These are phyloP conservation scores for Gallinago media DNA, from an alignment of 2,113 vertebrate species.

Conservation along the genomic window DNA sequence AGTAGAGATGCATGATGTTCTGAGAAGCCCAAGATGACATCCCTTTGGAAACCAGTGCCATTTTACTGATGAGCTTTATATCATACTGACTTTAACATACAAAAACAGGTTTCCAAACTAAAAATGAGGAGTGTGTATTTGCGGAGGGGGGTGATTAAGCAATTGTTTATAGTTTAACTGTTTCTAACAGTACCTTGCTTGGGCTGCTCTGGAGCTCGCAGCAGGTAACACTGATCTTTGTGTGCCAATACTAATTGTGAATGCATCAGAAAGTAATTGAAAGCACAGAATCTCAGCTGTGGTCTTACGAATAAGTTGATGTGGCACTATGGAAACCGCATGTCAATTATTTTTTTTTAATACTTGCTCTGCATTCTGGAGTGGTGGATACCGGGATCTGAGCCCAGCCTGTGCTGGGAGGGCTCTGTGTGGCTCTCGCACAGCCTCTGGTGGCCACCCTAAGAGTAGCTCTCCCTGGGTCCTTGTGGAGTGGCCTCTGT, in stretches of 20 bases:
- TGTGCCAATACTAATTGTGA: background rate
- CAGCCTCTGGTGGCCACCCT: constrained; percentile 49
- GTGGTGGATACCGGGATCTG: background rate
- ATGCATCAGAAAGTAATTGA: background rate
- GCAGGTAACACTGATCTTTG: background rate
- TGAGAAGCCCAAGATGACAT: background rate
- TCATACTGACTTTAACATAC: background rate
- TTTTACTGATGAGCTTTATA: background rate
- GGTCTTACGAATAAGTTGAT: background rate
- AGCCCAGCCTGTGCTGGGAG: background rate
- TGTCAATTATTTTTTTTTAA: background rate
- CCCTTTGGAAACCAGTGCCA: background rate
- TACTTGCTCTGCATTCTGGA: background rate
- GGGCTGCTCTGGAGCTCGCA: background rate
- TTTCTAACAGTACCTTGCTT: background rate
- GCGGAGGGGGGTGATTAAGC: background rate
- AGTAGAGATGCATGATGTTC: background rate
- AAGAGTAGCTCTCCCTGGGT: background rate
- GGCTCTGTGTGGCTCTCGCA: background rate
- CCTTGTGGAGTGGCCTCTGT: background rate
- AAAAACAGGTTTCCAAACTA: background rate
- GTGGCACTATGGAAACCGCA: background rate
- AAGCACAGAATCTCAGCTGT: background rate
- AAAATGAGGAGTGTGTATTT: background rate
- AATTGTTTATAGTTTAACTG: background rate